Base-by-base conservation (phyloP, 1,140 invertebrate species). In the Drosophila suzukii region DNA sequence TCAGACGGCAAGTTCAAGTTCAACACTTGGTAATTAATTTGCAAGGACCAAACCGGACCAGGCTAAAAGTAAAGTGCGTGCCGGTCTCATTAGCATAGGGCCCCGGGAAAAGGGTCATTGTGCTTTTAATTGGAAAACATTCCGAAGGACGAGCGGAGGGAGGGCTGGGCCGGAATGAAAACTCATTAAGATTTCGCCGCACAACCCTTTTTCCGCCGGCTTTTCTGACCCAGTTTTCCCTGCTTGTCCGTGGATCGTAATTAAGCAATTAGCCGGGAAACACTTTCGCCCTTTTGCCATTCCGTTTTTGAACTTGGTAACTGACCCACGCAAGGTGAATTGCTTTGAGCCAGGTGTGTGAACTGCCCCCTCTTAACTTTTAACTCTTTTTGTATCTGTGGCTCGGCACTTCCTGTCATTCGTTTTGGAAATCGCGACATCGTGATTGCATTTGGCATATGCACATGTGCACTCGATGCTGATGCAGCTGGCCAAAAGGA, bases 1-100 rank as follows among this genome's bases (percentile, higher is more conserved):
- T 10, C 53, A 15, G 46, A 49, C 79, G 83, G 83, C 84, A 88
- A 89, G 83, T 89, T 86, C 83, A 88, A 88, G 83, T 88, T 88
- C 84, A 88, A 89, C 82, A 80, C 83, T 89, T 76, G 83, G 83
- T 88, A 88, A 88, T 88, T 88, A 88, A 89, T 88, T 72, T 83
- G 46, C 75, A 49, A 53, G 75, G 15, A 27, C 27, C 27, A 27
- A 27, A 27, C 27, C 27, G 27, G 41, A 56, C 44, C 60, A 30
- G 13, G 36, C 39, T 7, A 34, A 41, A 13, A 39, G 15, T 34
- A 38, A 56, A 67, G 75, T 86, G 82, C 82, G 82, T 86, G 79
- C 43, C 62, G 43, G 53, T 43, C 75, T 83, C 81, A 83, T 83
- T 79, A 83, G 62, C 60, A 72, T 58, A 11, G 30, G 27, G 20